phyloP scores from a whole-genome alignment of 2,888 invertebrate genomes.

The Calameuta idolon region DNA sequence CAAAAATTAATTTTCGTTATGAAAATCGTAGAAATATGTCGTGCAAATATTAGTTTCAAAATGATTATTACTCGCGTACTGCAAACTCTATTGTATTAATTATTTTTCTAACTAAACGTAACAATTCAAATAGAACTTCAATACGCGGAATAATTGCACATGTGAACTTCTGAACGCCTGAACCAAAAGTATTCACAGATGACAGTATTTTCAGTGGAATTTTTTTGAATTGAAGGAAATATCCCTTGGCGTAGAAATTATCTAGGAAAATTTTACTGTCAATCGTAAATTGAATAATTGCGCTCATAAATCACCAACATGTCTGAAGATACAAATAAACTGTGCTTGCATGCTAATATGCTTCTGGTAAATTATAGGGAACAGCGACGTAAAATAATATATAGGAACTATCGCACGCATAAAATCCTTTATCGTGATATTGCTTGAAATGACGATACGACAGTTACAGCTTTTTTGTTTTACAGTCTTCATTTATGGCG shows the following conservation, averaged over 20 bases:
- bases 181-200: background rate
- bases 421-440: background rate
- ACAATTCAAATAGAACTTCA: background rate
- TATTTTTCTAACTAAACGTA: background rate
- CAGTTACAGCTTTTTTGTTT: background rate
- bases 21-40: background rate
- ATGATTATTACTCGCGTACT: background rate
- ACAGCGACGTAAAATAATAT: background rate
- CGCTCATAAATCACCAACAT: background rate
- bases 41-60: background rate
- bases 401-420: background rate
- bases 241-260: background rate
- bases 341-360: background rate
- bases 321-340: background rate
- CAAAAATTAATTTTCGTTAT: too few relatives aligned
- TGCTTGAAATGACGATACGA: background rate
- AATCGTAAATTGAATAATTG: background rate
- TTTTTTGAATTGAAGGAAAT: background rate
- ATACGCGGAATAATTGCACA: background rate
- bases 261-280: background rate
- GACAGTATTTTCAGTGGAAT: background rate
- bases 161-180: background rate
- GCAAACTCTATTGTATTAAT: too few relatives aligned
- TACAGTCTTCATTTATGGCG: background rate
- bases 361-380: background rate